phyloP scores from a whole-genome alignment of 2,113 vertebrate genomes.

The Rhipidura dahli region DNA sequence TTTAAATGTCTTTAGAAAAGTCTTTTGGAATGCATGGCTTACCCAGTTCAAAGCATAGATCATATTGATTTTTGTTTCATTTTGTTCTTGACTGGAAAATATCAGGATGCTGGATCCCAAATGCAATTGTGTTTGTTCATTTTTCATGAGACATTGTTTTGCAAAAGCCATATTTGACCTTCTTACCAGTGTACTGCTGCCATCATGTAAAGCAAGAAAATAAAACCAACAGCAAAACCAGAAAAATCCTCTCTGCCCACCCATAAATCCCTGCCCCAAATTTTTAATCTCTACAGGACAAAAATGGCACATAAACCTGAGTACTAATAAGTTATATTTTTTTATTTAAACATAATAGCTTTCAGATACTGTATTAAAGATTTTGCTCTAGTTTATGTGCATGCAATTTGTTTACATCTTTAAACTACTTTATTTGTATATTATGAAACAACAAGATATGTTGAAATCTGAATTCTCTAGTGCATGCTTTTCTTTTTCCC shows the following conservation, averaged over 20 bases:
- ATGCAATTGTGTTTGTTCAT: not conserved
- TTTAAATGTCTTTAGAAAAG: constrained; percentile 17
- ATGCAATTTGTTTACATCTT: constrained; percentile 75
- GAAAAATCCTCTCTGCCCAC: not conserved
- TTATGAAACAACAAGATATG: constrained; percentile 52
- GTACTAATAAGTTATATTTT: constrained; percentile 74
- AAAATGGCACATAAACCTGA: constrained; percentile 68
- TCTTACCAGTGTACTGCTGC: constrained; percentile 29
- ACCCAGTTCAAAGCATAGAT: not conserved
- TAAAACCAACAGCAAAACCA: not conserved
- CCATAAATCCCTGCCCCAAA: not conserved
- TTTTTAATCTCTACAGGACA: constrained; percentile 54
- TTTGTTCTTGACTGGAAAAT: not conserved
- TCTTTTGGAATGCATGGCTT: not conserved
- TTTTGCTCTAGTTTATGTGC: constrained; percentile 74
- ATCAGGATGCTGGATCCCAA: not conserved
- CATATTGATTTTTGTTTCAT: not conserved
- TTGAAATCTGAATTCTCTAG: constrained; percentile 60
- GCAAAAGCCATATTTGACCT: constrained; percentile 64
- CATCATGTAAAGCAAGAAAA: constrained; percentile 1
- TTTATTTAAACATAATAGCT: constrained; percentile 75
- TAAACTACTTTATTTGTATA: constrained; percentile 71
- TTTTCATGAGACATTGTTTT: constrained; percentile 20
- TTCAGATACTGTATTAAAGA: constrained; percentile 71
- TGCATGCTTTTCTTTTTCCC: constrained; percentile 64